Evolutionary conservation across 1,140 invertebrate genomes (phyloP), one percentile per base, ranked within the genome.

Genomic region (Penaeus japonicus): DNA sequence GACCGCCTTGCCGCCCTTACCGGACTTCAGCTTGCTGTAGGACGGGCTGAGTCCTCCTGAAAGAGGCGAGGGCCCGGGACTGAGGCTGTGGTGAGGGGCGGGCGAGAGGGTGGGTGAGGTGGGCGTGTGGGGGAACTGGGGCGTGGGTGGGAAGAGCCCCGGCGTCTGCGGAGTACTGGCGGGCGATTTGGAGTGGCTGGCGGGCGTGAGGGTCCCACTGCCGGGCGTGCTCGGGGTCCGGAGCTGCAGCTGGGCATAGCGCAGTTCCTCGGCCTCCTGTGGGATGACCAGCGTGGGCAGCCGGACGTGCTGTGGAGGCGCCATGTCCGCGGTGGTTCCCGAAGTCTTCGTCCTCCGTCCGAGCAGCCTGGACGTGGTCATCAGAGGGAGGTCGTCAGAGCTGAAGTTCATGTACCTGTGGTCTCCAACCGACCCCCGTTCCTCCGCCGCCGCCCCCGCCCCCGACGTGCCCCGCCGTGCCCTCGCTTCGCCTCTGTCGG

Each of bases 151-250:
- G 27, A 59, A n/a, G 3, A 70, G 57, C 12, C 24, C 47, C 10
- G 57, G 59, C 10, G 35, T 73, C 47, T 47, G 47, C 47, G 47
- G 47, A 47, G 47, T 62, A 32, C 32, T 47, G 82, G 32, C 39
- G 35, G 17, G 65, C 20, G 57, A 73, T 3, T 47, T 53, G n/a
- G 24, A 22, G 32, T 39, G 73, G 62, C 59, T 62, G 59, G 35
- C 15, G 5, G 59, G 35, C 20, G 62, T 65, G 35, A 27, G 62
- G 55, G 18, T 57, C 17, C 55, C 55, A n/a, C 85, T 81, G 32
- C 77, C 85, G 15, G 85, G 85, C 15, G 85, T 87, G 57, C 85
- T 87, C 20, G 78, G 78, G 0, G 85, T 87, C 35, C 85, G 80
- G n/a, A 87, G 77, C 20, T 70, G 78, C 1, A 87, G 78, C 55